Percentiles rank a stretch among this genome's conserved stretches.
Conservation (phyloP, 64 coral and sea anemone genomes). For the Montipora foliosa region DNA sequence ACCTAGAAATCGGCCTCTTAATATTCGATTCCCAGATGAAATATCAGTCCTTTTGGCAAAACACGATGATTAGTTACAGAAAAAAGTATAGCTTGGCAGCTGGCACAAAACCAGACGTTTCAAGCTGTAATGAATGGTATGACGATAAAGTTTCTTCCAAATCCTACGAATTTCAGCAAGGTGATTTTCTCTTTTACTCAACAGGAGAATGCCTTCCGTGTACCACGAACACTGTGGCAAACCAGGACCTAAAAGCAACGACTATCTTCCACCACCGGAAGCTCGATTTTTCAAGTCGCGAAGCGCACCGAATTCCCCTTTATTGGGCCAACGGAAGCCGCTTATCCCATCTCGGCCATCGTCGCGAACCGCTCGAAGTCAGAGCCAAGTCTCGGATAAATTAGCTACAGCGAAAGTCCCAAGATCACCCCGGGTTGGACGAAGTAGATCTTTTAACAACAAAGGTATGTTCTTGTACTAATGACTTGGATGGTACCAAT, state of each 20-base stretch:
- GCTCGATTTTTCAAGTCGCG: constrained; percentile 88
- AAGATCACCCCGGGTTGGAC: constrained; percentile 64
- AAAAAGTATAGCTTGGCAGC: neutral
- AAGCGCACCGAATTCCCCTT: constrained; percentile 88
- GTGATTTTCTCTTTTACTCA: neutral
- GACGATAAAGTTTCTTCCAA: neutral
- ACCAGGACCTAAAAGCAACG: constrained; percentile 91
- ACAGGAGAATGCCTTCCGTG: constrained; percentile 92
- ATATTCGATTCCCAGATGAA: neutral
- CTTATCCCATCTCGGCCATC: constrained; percentile 59
- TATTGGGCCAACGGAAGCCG: constrained; percentile 56
- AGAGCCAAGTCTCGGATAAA: constrained; percentile 45
- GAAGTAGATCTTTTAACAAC: constrained; percentile 89
- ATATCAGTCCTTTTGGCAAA: neutral
- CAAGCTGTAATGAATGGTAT: neutral
- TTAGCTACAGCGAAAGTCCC: constrained; percentile 1
- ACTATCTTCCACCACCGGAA: constrained; percentile 88
- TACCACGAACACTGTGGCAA: constrained; percentile 98
- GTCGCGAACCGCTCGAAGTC: constrained; percentile 52
- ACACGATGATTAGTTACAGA: neutral
- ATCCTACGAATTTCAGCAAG: neutral
- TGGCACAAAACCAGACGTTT: neutral
- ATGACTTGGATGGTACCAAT: neutral
- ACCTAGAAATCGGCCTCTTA: neutral
- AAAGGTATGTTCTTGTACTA: constrained; percentile 72